A percentile compares a stretch with the other conserved stretches of the same genome.
Evolutionary conservation across 2,113 vertebrate genomes (phyloP).

Genomic region (Indri indri): DNA sequence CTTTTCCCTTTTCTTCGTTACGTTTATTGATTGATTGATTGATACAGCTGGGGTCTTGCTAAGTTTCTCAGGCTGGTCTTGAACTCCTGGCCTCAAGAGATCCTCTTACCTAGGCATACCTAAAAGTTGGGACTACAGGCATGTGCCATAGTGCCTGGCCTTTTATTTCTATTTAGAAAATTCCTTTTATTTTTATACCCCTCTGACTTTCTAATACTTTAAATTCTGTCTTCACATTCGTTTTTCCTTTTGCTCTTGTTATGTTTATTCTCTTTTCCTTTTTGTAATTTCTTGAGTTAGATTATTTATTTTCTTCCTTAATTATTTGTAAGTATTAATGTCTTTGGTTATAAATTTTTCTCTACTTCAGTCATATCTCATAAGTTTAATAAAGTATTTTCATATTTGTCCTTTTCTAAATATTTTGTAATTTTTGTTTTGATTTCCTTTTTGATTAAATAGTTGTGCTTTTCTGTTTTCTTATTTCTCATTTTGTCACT

Average conservation of each 20-base stretch:
- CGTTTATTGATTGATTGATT: background rate
- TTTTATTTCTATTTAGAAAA: slow-evolving; percentile 7
- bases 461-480: background rate
- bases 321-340: background rate
- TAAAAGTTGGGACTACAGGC: no score
- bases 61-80: no score
- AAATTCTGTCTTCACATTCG: background rate
- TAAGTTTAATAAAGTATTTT: background rate
- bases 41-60: no score
- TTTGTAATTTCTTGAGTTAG: background rate
- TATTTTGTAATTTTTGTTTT: background rate
- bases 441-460: background rate
- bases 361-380: background rate
- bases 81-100: no score
- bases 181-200: background rate
- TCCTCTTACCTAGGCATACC: no score
- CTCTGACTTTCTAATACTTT: background rate
- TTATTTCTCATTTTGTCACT: background rate
- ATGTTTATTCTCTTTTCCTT: background rate
- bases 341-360: background rate
- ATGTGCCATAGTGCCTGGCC: no score
- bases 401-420: background rate
- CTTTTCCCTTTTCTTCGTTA: background rate
- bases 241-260: background rate
- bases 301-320: background rate